Base-by-base conservation (phyloP, 2,797 vertebrate species). In the Brachymystax lenok region DNA sequence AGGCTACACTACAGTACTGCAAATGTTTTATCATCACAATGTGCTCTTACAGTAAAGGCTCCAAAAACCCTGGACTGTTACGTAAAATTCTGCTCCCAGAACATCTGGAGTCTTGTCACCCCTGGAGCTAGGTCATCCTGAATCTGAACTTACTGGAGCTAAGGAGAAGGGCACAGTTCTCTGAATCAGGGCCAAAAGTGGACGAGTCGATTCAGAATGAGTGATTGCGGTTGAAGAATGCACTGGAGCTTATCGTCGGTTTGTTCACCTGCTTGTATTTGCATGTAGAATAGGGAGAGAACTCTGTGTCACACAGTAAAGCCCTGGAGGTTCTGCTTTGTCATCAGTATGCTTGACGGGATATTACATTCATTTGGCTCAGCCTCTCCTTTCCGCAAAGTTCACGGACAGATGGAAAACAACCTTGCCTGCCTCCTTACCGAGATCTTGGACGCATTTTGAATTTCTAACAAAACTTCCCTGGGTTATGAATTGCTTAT, bases 101-200 rank as follows among this genome's bases (percentile, higher is more conserved):
- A 63, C 59, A 63, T 63, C 59, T 63, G 59, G 59, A 63, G 59
- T 63, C 59, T 63, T 21, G 59, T 63, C 59, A 12, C 21, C 59
- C 59, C 59, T 63, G 59, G 59, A 63, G 59, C 59, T 63, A 24
- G 21, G 59, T 21, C 56, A 12, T 24, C 10, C 21, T 63, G n/a
- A 27, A 12, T 63, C 59, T 13, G n/a, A 24, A 61, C 56, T 21
- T 10, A 61, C 56, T 6, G 19, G 56, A 61, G 56, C 56, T 12
- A n/a, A 56, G 54, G 17, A 19, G 54, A 13, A 59, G n/a, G n/a
- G n/a, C 4, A 19, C 56, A 16, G 59, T 63, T 63, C 59, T 30
- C 24, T 8, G 28, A 30, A 28, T 68, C 66, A 30, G 27, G 14
- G 16, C 2, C 5, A 14, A 63, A 63, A 17, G 28, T 27, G 66